Evolutionary conservation across 2,888 invertebrate species (phyloP), one percentile per base, ranked within the genome.

Genomic region (Fragum fragum): DNA sequence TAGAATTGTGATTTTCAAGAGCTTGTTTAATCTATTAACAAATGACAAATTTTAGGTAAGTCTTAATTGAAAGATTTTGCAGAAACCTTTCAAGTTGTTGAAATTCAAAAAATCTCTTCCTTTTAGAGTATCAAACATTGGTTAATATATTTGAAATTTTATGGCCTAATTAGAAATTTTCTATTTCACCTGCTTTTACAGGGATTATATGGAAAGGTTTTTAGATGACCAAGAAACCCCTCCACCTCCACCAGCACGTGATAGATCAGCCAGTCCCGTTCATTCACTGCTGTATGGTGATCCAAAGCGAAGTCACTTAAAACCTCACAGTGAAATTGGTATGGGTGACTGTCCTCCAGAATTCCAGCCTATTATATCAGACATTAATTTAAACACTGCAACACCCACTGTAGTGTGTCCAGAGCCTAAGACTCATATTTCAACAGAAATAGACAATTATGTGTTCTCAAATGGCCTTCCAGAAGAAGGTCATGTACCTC

Each of bases 201-300:
- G 96, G 79, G 98, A 98, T 95, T 98, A 98, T 93, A 98, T 98
- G 98, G 98, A 98, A 93, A 96, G 98, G 90, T 98, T 98, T 95
- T 95, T 98, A 90, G 94, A 94, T 79, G 98, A 98, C 93, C 97
- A 97, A 94, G 95, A 95, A 77, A 91, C 81, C 73, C 77, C 83
- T 32, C 72, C 88, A 68, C 85, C 87, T 71, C 47, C 14, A 9
- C 83, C 88, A 14, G 80, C 87, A 7, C 76, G 92, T 26, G 93
- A 94, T 73, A 95, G 96, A 29, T 96, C 97, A 76, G 96, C 97
- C 32, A 97, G 97, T 18, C 97, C 97, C 0, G 95, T 96, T 61
- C 96, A 96, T 85, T 94, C 95, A 16, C 90, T 95, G 16, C 92
- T 95, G 6, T 95, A 94, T 77, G 94, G 95, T 21, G 95, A 95